phyloP scores from a whole-genome alignment of 2,797 vertebrate genomes.

The Remorina albescens region DNA sequence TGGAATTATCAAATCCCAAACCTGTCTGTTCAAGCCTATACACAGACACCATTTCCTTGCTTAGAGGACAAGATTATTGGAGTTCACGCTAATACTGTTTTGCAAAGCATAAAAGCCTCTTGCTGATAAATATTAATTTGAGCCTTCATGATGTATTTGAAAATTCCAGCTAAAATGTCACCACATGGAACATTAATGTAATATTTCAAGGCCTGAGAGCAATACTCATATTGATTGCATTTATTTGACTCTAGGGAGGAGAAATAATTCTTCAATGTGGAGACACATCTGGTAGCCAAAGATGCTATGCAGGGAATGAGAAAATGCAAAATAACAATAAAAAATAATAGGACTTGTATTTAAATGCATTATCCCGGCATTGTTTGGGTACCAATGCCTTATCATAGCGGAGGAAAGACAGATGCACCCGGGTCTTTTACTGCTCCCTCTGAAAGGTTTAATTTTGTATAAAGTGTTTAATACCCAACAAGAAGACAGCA shows the following conservation, averaged over 20 bases:
- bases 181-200: constrained; percentile 99
- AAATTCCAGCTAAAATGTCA: constrained; percentile 99
- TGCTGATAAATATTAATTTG: constrained; percentile 99
- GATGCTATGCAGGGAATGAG: constrained; percentile 96
- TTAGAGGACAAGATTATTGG: constrained; percentile 85
- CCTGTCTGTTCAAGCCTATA: constrained; percentile 62
- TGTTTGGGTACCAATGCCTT: constrained; percentile 86
- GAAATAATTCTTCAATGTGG: constrained; percentile 99
- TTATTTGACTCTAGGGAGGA: constrained; percentile 99
- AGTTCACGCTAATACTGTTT: constrained; percentile 98
- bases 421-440: constrained; percentile 82
- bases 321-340: constrained; percentile 98
- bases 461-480: constrained; percentile 85
- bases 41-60: constrained; percentile 77
- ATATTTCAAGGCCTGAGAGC: constrained; percentile 99
- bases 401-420: constrained; percentile 80
- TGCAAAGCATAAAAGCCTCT: constrained; percentile 99
- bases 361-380: constrained; percentile 87
- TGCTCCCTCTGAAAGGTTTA: constrained; percentile 83
- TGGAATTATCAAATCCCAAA: constrained; percentile 61
- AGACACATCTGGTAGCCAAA: constrained; percentile 99
- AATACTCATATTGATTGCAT: constrained; percentile 99
- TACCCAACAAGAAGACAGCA: constrained; percentile 79
- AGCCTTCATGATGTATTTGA: constrained; percentile 99
- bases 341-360: constrained; percentile 92